Percentiles rank a stretch among this genome's conserved stretches.
These are phyloP conservation scores for Anoncus sp. DNA, from an alignment of 2,888 invertebrate genomes.

Conservation along the genomic window DNA sequence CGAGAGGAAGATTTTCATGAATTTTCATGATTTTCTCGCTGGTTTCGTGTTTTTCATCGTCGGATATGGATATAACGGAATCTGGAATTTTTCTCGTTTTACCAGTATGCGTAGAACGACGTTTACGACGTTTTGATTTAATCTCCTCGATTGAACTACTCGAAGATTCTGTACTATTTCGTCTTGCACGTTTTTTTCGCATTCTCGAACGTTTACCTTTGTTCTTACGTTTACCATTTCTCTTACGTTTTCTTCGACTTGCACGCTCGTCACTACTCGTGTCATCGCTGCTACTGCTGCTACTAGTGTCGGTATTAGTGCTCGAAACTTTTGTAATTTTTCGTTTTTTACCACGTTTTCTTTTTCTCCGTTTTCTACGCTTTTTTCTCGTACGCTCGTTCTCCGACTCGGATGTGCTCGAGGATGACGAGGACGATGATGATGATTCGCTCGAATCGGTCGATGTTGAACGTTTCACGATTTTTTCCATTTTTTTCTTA, in stretches of 20 bases:
- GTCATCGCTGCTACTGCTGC: slow-evolving; percentile 67
- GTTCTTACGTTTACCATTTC: slow-evolving; percentile 73
- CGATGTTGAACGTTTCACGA: slow-evolving; percentile 46
- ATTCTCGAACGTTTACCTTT: slow-evolving; percentile 73
- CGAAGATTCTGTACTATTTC: slow-evolving; percentile 72
- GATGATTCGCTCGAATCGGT: slow-evolving; percentile 65
- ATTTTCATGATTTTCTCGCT: background rate
- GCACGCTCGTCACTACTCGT: slow-evolving; percentile 73
- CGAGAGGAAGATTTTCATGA: background rate
- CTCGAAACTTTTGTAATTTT: slow-evolving; percentile 68
- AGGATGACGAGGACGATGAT: slow-evolving; percentile 65
- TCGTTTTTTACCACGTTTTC: slow-evolving; percentile 50
- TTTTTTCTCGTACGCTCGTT: slow-evolving; percentile 57
- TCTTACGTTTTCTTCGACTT: slow-evolving; percentile 69
- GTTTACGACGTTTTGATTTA: slow-evolving; percentile 47
- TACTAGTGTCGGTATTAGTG: slow-evolving; percentile 69
- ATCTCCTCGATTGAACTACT: slow-evolving; percentile 73
- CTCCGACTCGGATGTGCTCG: slow-evolving; percentile 72
- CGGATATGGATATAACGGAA: slow-evolving; percentile 42
- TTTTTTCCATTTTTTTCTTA: slow-evolving; percentile 39
- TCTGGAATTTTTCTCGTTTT: slow-evolving; percentile 50
- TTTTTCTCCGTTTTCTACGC: slow-evolving; percentile 30
- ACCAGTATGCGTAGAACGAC: slow-evolving; percentile 35
- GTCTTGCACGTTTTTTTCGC: slow-evolving; percentile 75
- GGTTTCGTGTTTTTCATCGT: slow-evolving; percentile 36